Evolutionary conservation across 2,888 invertebrate species (phyloP).

Genomic region (Iphiclides podalirius): DNA sequence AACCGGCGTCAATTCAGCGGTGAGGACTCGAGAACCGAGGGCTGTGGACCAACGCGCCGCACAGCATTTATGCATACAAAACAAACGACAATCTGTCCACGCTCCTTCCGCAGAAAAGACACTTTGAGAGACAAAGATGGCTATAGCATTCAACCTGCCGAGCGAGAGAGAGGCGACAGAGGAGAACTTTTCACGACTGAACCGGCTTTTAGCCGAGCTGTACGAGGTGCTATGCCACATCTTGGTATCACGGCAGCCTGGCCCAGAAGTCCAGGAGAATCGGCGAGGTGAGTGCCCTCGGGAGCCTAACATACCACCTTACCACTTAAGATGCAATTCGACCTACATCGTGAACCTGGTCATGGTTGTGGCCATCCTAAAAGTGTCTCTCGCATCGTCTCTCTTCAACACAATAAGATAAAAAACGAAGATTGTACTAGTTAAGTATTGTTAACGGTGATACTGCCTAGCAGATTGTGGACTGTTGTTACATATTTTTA

Average conservation of each 20-base stretch:
- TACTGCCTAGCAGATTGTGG: conserved; percentile 74
- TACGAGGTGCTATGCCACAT: conserved; percentile 79
- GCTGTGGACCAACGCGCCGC: conserved; percentile 44
- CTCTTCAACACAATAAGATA: conserved; percentile 79
- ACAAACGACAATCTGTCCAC: conserved; percentile 66
- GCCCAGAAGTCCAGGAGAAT: conserved; percentile 68
- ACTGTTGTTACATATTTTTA: conserved; percentile 78
- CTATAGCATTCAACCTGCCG: conserved; percentile 80
- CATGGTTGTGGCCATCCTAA: conserved; percentile 76
- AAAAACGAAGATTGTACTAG: conserved; percentile 65
- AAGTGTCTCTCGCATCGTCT: conserved; percentile 73
- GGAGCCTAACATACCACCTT: conserved; percentile 74
- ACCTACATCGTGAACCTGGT: conserved; percentile 78
- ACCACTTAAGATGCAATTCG: conserved; percentile 80
- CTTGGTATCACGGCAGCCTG: conserved; percentile 75
- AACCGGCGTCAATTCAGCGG: too few species aligned
- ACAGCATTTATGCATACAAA: conserved; percentile 72
- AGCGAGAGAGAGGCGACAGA: conserved; percentile 78
- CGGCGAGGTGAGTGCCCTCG: conserved; percentile 78
- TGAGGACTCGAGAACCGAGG: conserved; percentile 28
- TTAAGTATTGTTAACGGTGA: conserved; percentile 75
- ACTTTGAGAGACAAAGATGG: conserved; percentile 70
- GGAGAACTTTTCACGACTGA: conserved; percentile 79
- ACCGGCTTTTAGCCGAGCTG: conserved; percentile 77
- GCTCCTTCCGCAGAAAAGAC: conserved; percentile 70